phyloP scores from a whole-genome alignment of 2,797 vertebrate genomes.

The Florisuga fusca region DNA sequence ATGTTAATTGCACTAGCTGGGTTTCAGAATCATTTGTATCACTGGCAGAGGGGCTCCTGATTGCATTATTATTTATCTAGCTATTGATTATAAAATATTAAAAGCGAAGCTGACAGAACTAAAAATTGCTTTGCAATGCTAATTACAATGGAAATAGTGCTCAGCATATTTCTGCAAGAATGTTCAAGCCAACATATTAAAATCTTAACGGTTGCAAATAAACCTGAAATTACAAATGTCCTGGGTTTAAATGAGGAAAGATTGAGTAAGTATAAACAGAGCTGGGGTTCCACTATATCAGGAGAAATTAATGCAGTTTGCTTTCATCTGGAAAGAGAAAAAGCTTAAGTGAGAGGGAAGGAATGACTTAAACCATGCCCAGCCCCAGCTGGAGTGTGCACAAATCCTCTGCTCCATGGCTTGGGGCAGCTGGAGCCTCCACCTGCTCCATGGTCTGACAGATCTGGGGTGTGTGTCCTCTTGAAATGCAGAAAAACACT shows the following conservation, averaged over 20 bases:
- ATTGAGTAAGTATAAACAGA: background rate
- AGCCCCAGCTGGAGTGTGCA: background rate
- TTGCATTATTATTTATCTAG: background rate
- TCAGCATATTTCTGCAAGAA: background rate
- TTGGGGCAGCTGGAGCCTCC: background rate
- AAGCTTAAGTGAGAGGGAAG: background rate
- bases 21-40: background rate
- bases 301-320: background rate
- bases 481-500: background rate
- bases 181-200: background rate
- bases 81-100: conserved; percentile 47
- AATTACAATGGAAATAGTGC: background rate
- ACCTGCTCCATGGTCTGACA: background rate
- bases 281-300: background rate
- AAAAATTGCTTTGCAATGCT: background rate
- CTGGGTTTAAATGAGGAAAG: conserved; percentile 15
- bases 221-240: conserved; percentile 9
- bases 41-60: background rate
- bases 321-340: background rate
- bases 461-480: background rate
- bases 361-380: background rate
- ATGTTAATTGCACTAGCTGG: background rate
- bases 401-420: background rate
- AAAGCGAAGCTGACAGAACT: background rate
- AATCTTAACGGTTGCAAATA: background rate